Percentiles rank a stretch among this genome's conserved stretches.
Conservation (phyloP, 2,113 vertebrate species). For the Meriones unguiculatus region DNA sequence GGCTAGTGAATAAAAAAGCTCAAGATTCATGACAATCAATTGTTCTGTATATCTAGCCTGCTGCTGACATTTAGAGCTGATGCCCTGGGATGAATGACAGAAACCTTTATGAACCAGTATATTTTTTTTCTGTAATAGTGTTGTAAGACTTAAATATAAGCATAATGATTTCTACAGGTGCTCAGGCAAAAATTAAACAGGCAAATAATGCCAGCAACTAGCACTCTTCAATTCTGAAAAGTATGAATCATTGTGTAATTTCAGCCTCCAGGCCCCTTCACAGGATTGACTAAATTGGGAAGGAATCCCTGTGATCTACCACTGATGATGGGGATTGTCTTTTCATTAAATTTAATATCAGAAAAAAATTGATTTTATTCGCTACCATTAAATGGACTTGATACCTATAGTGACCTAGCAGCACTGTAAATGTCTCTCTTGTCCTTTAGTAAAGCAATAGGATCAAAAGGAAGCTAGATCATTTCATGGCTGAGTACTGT, state of each 20-base stretch:
- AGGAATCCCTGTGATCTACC: slow-evolving; percentile 20
- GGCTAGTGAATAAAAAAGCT: not conserved
- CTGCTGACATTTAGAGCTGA: not conserved
- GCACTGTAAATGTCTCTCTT: not conserved
- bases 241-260: not conserved
- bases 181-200: not conserved
- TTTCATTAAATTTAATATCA: slow-evolving; percentile 47
- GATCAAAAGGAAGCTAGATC: not conserved
- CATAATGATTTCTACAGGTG: not conserved
- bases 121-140: not conserved
- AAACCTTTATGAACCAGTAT: not conserved
- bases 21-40: not conserved
- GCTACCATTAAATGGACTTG: not conserved
- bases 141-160: not conserved
- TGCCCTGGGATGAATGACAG: not conserved
- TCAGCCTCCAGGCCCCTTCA: not conserved
- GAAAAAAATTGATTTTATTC: slow-evolving; percentile 44
- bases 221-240: not conserved
- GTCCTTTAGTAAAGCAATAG: not conserved
- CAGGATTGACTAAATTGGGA: not conserved
- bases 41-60: not conserved
- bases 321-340: not conserved
- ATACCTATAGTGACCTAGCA: not conserved
- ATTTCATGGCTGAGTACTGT: slow-evolving; percentile 57
- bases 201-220: not conserved